Evolutionary conservation across 2,113 vertebrate genomes (phyloP), one percentile per base, ranked within the genome.

Genomic region (Noturus placidus): DNA sequence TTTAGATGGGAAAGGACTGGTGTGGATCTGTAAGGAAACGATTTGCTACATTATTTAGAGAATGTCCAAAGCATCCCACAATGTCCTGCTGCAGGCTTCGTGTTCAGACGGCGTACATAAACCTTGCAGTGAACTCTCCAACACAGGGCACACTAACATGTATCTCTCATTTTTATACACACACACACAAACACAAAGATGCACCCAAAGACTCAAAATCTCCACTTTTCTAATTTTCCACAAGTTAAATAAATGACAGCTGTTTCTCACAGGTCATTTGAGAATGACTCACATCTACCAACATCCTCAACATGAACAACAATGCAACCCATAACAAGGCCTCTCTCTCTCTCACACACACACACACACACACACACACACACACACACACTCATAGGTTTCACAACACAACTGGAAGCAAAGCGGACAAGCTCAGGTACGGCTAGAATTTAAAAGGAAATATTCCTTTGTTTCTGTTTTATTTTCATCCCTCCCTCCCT

Each of bases 211-310:
- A 35, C 33, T 38, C 69, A 19, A 7, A 70, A 70, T 0, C 17
- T 70, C 69, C 33, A 70, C 69, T 70, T 70, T 38, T 70, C 69
- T 38, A 17, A 38, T 70, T 70, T 70, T 38, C 69, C 69, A 70
- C 17, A 30, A 69, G 67, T 69, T 35, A 5, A 35, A 35, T 20
- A 70, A 70, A 70, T 70, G 67, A 70, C 67, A 35, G 67, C 30
- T 17, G 30, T 69, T 69, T 69, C 67, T 33, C 67, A 70, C 67
- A 35, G 33, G 0, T 70, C 67, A 70, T 70, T 7, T 19, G 4
- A 70, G 33, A 38, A 35, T 70, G 69, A 70, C 69, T 70, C 69
- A 38, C 69, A 70, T 70, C 67, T 9, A 38, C 15, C 65, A 33
- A 69, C 65, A 67, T 67, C 65, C 65, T 15, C 67, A 35, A 70